These are phyloP conservation scores for Gasteruption jaculator DNA, from an alignment of 2,888 invertebrate species.

Conservation along the genomic window DNA sequence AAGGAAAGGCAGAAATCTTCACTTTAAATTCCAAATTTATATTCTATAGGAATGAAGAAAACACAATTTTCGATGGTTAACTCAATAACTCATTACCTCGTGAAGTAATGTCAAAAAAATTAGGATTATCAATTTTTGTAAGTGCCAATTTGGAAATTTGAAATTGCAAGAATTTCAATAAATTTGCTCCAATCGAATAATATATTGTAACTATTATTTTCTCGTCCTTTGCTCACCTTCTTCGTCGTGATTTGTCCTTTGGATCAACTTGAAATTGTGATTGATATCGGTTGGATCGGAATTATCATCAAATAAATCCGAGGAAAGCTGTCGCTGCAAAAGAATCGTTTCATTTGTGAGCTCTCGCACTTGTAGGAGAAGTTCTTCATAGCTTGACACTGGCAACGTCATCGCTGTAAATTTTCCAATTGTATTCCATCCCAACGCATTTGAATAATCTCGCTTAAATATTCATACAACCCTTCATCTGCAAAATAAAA, in stretches of 20 bases:
- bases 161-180: no score
- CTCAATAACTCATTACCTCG: no score
- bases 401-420: constrained; percentile 56
- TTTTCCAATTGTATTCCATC: constrained; percentile 31
- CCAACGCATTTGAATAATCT: constrained; percentile 28
- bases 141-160: no score
- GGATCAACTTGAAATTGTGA: constrained; percentile 38
- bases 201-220: not conserved
- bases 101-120: no score
- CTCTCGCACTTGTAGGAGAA: constrained; percentile 58
- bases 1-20: no score
- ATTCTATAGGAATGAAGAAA: no score
- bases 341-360: constrained; percentile 59
- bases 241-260: constrained; percentile 20
- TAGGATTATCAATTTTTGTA: no score
- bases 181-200: no score
- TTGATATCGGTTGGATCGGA: constrained; percentile 42
- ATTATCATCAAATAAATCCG: constrained; percentile 43
- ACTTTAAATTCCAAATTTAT: no score
- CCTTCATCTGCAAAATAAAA: no score
- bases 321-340: constrained; percentile 54
- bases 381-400: constrained; percentile 61
- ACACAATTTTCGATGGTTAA: no score
- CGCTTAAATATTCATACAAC: no score
- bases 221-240: not conserved